Base-by-base conservation (phyloP, 2,888 invertebrate species). In the Daptonema setosum region DNA sequence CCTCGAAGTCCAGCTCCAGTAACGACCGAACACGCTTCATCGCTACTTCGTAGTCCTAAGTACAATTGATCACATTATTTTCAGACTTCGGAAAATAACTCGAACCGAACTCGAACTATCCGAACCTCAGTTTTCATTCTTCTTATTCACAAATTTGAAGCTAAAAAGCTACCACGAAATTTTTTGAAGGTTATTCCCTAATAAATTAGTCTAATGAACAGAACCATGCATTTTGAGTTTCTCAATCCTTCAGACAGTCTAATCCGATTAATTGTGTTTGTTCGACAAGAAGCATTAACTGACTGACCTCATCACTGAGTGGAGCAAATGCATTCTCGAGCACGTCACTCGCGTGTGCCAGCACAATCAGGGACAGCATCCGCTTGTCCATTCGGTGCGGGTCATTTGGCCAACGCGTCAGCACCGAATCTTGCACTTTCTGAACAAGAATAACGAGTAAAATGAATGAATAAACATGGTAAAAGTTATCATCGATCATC, bases 291-390 rank as follows among this genome's bases (percentile, higher is more conserved):
- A n/a, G n/a, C n/a, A n/a, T n/a, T n/a, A n/a, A n/a, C n/a, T n/a
- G n/a, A n/a, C n/a, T n/a, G n/a, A 45, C 75, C 61, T 75, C 74
- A 63, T 77, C 76, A 14, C 72, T 72, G 17, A 99, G 79, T 1
- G 95, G 91, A 26, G 91, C 90, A 74, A 99, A 97, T 56, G 97
- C 97, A 75, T 99, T 99, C 76, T 99, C 97, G 57, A 99, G 78
- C 28, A 99, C 97, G 74, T 99, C 97, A 55, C 91, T 90, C 11
- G 93, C 88, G 73, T 99, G 93, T 28, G 95, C 91, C 65, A 97
- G 78, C 74, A 88, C 85, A 70, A 97, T 81, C 60, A 99, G 78
- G 52, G 93, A 85, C 68, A 99, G 75, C 71, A 87, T 83, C 56
- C 95, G 80, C 73, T 85, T 87, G 72, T 97, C 93, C 80, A 97